Base-by-base conservation (phyloP, 1,140 invertebrate genomes). In the Polypedilum pembai region DNA sequence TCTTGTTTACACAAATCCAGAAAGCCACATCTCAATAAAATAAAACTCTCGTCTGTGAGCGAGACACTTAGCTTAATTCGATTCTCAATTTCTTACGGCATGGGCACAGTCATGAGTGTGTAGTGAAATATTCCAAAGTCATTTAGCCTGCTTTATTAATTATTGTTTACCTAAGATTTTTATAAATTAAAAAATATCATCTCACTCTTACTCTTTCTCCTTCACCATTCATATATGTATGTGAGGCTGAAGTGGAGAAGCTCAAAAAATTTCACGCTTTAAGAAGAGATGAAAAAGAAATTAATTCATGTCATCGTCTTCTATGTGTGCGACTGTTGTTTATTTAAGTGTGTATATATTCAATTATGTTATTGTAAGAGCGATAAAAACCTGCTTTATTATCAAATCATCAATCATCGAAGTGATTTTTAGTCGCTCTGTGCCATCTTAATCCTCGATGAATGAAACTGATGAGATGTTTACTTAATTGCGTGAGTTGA, bases 181-280 rank as follows among this genome's bases (percentile, higher is more conserved):
- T 69, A 18, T 69, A 69, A 69, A 69, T 69, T 69, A 69, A 69
- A 33, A 69, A 69, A 69, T 69, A 69, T 69, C n/a, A 69, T 33
- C 24, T 33, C 24, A 33, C 24, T 33, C 24, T 33, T 33, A 33
- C 24, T 33, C 24, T 33, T 33, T 33, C 24, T 33, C 24, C 24
- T 33, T 33, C 5, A 33, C 24, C 24, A 33, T 33, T 33, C 24
- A 33, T 33, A 33, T 33, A 33, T 33, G 5, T 33, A 33, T 33
- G 5, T 33, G 5, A 33, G 24, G 15, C 12, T 56, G 45, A 56
- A 56, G 45, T 56, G 45, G 45, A 56, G 45, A 56, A 56, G 45
- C 45, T 56, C 12, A 56, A 56, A 56, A 56, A 56, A 56, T 56
- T 56, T 56, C 45, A 56, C 45, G 45, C 45, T 56, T 3, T n/a